Base-by-base conservation (phyloP, 2,888 invertebrate species). In the Lasiommata megera region DNA sequence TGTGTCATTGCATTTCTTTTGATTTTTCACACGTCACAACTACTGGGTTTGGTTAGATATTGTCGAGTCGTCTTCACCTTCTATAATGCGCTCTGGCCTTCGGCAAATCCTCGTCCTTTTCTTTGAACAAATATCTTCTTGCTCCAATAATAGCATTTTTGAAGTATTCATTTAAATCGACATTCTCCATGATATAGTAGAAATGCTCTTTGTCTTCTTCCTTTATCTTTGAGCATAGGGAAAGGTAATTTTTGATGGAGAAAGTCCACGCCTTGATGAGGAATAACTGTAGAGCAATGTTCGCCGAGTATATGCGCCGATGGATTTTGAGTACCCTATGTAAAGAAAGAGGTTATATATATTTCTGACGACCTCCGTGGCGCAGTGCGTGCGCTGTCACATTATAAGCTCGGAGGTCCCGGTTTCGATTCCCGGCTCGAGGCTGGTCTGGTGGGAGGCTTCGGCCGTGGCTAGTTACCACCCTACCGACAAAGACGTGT, bases 261-360 rank as follows among this genome's bases (percentile, higher is more conserved):
- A 97, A 97, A 0, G 84, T 84, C 98, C 98, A 98, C 64, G 95
- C 92, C 68, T 95, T 93, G 0, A 90, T 92, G 0, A 95, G 91
- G 74, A 97, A 98, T 77, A 95, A 95, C 11, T 92, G 87, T 1
- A 98, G 76, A 0, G 95, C 95, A 54, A 90, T 84, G 70, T 95
- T 94, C 0, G 97, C 95, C 18, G 92, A 92, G 79, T 94, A 96
- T 47, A 98, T 94, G 67, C 94, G 94, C n/a, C 95, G 92, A 75
- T 98, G 97, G 28, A 97, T 74, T 79, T 93, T 94, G 8, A 96
- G 81, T 61, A 98, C 88, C 84, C 97, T 98, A 75, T 3, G 3
- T 6, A 38, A n/a, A 38, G 14, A n/a, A 37, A 37, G 12, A 3
- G 12, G 17, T 40, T 47, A 40, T 37, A 34, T 41, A 43, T n/a